phyloP scores from a whole-genome alignment of 2,888 invertebrate species.

The Ernsta delagoae region DNA sequence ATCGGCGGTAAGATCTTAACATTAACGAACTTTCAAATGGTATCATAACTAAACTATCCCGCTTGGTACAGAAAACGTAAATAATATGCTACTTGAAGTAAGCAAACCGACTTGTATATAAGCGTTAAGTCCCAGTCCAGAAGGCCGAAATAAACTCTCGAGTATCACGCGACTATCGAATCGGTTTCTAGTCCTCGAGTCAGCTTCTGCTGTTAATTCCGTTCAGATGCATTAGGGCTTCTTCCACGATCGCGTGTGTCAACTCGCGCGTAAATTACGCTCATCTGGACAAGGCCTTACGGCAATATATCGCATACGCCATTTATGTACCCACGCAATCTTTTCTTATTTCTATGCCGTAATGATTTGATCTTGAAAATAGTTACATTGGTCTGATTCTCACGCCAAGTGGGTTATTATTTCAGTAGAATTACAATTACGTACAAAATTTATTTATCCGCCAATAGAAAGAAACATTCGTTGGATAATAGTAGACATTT shows the following conservation, averaged over 20 bases:
- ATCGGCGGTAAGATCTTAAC: too few species aligned
- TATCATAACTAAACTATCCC: not conserved
- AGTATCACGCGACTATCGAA: too few species aligned
- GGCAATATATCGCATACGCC: not conserved
- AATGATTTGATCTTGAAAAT: constrained; percentile 38
- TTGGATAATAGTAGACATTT: constrained; percentile 6
- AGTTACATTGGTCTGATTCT: constrained; percentile 25
- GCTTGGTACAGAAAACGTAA: not conserved
- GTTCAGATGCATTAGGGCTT: too few species aligned
- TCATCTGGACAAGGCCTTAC: not conserved
- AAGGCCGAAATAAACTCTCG: too few species aligned
- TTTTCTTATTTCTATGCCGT: constrained; percentile 21
- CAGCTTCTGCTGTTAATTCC: too few species aligned
- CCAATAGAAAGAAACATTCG: constrained; percentile 11
- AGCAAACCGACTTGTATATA: not conserved
- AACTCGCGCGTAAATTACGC: too few species aligned
- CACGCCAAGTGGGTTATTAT: constrained; percentile 65
- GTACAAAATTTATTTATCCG: constrained; percentile 22
- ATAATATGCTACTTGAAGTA: not conserved
- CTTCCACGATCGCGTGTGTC: too few species aligned
- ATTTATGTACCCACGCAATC: constrained; percentile 13
- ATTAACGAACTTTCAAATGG: too few species aligned
- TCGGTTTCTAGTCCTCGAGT: too few species aligned
- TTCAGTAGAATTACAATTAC: constrained; percentile 23
- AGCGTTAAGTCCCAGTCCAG: too few species aligned